These are phyloP conservation scores for Nephrotoma flavescens DNA, from an alignment of 2,888 invertebrate genomes.

Conservation along the genomic window DNA sequence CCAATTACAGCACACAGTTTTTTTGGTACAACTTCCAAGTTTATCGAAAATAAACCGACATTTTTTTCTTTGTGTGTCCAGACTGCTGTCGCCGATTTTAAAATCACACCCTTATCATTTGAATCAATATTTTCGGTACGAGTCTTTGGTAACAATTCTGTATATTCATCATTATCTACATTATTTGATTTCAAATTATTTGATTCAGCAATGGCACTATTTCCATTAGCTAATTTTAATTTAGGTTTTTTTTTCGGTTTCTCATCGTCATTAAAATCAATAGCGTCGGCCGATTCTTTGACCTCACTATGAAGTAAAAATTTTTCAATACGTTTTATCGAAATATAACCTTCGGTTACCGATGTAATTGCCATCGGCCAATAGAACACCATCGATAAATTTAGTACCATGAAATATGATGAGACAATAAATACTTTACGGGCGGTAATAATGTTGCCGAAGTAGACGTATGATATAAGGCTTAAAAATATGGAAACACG, in stretches of 20 bases:
- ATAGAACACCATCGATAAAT: slow-evolving; percentile 64
- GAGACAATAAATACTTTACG: slow-evolving; percentile 66
- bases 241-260: neutral
- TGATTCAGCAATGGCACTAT: slow-evolving; percentile 15
- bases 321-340: slow-evolving; percentile 53
- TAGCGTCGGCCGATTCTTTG: slow-evolving; percentile 10
- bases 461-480: slow-evolving; percentile 50
- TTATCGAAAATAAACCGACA: slow-evolving; percentile 7
- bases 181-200: slow-evolving; percentile 7
- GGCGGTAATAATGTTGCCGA: slow-evolving; percentile 51
- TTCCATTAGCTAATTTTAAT: slow-evolving; percentile 2
- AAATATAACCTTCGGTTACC: slow-evolving; percentile 60
- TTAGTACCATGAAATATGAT: slow-evolving; percentile 65
- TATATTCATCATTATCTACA: slow-evolving; percentile 6
- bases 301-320: slow-evolving; percentile 35
- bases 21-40: slow-evolving; percentile 8
- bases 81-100: slow-evolving; percentile 9
- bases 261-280: neutral
- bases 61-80: slow-evolving; percentile 6
- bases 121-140: slow-evolving; percentile 6
- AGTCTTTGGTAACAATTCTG: neutral
- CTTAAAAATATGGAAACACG: slow-evolving; percentile 66
- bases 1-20: slow-evolving; percentile 50
- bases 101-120: slow-evolving; percentile 6
- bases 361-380: slow-evolving; percentile 66